Evolutionary conservation across 2,797 vertebrate species (phyloP).

Genomic region (Microtus agrestis): DNA sequence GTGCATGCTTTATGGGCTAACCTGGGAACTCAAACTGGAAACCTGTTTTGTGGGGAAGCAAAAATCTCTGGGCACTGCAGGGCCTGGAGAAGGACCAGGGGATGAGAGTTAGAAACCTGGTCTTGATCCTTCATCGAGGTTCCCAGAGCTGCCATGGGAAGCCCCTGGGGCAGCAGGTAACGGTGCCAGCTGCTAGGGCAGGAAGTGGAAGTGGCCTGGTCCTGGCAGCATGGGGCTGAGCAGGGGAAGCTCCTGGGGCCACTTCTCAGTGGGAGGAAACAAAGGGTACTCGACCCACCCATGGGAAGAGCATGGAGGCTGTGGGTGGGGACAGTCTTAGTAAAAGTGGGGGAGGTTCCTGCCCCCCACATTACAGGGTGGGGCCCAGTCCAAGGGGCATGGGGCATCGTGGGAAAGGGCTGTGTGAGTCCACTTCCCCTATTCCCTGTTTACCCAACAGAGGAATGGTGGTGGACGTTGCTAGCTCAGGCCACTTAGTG

Average conservation of each 20-base stretch:
- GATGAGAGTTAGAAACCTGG: background rate
- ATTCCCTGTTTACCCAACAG: background rate
- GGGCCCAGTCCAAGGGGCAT: background rate
- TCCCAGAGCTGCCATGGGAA: constrained; percentile 50
- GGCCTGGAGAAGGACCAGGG: background rate
- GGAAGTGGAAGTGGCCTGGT: constrained; percentile 77
- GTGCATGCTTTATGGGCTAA: background rate
- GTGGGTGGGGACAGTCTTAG: constrained; percentile 66
- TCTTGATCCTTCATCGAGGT: background rate
- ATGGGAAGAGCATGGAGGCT: constrained; percentile 59
- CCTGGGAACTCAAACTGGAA: background rate
- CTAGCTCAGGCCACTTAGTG: background rate
- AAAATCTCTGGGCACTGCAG: background rate
- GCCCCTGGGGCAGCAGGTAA: constrained; percentile 29
- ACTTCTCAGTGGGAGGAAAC: constrained; percentile 60
- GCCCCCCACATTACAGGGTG: constrained; percentile 15
- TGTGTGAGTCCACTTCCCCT: constrained; percentile 62
- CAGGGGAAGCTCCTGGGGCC: constrained; percentile 69
- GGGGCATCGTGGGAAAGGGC: constrained; percentile 58
- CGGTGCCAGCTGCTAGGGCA: constrained; percentile 23
- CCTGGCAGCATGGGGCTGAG: constrained; percentile 36
- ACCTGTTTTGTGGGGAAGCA: background rate
- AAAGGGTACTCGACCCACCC: background rate
- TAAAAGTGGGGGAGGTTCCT: constrained; percentile 72
- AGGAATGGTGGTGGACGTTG: background rate